Evolutionary conservation across 1,140 invertebrate genomes (phyloP), one percentile per base, ranked within the genome.

Genomic region (Solenopsis invicta): DNA sequence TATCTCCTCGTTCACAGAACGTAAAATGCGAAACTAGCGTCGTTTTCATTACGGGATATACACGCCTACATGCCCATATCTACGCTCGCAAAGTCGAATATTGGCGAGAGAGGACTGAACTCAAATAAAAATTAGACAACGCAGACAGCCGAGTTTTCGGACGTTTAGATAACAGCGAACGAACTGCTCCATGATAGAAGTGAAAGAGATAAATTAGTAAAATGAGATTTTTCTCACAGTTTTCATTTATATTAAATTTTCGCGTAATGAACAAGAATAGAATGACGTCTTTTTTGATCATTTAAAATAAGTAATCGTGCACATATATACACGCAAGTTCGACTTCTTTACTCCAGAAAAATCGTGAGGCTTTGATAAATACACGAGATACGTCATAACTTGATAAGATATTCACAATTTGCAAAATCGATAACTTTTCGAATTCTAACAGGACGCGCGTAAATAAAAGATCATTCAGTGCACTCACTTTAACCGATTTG

Each of bases 1-100:
- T 84, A 84, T 84, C 54, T 84, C 8, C 13, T 13, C 34, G 80
- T 61, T 84, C 21, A 29, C 80, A 72, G 54, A 48, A 61, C 80
- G 69, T 84, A 75, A 84, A 84, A 75, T 29, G 54, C 12, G 29
- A 74, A 75, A 75, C 80, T 62, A 59, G 24, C 69, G 41, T 29
- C 41, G 52, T 74, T 84, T 61, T 62, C 80, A 74, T 82, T 74
- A 82, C 67, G 34, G 21, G 2, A 21, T 29, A 29, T 4, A 59
- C 37, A 29, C 8, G 50, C 29, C 21, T 34, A 13, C 12, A 52
- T 9, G 52, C n/a, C 2, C 9, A 1, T 16, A 37, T 48, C 54
- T 61, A 37, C 13, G 13, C 37, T 45, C 34, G 48, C 13, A 16
- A 69, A 54, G 48, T 72, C 6, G 41, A 82, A 62, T 12, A 24